These are phyloP conservation scores for Ametastegia equiseti DNA, from an alignment of 2,888 invertebrate species.

Conservation along the genomic window DNA sequence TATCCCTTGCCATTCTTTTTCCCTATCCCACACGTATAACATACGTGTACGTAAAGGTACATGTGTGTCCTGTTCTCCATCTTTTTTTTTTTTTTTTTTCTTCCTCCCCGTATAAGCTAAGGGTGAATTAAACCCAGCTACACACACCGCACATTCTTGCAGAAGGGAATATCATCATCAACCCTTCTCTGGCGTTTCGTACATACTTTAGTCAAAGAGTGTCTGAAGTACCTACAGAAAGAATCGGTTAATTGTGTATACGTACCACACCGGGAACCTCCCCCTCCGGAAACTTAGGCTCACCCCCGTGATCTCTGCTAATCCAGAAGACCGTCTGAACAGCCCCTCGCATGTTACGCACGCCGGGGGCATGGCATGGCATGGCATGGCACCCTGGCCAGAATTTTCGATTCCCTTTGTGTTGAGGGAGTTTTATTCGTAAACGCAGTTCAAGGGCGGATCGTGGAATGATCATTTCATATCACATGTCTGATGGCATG, in stretches of 20 bases:
- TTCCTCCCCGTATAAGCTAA: conserved; percentile 33
- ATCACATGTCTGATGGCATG: too few relatives aligned
- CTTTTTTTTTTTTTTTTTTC: conserved; percentile 43
- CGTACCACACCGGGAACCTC: not conserved
- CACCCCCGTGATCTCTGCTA: conserved; percentile 39
- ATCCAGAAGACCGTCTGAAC: not conserved
- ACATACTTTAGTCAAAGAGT: not conserved
- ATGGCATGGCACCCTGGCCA: not conserved
- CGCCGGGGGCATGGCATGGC: not conserved
- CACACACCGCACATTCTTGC: conserved; percentile 55
- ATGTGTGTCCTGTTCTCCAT: conserved; percentile 46
- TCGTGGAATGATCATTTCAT: too few relatives aligned
- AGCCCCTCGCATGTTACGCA: not conserved
- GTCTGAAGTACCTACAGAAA: conserved; percentile 33
- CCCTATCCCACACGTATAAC: conserved; percentile 41
- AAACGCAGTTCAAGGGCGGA: too few relatives aligned
- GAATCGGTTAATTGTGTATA: conserved; percentile 37
- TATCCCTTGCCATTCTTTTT: conserved; percentile 54
- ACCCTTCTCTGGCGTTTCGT: not conserved
- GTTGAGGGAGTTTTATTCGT: not conserved
- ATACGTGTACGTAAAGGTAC: conserved; percentile 8
- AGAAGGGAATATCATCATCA: not conserved
- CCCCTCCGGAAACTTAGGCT: not conserved
- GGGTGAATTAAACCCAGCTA: conserved; percentile 37
- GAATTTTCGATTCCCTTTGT: not conserved